These are phyloP conservation scores for Habropoda laboriosa DNA, from an alignment of 1,140 invertebrate species.

Conservation along the genomic window DNA sequence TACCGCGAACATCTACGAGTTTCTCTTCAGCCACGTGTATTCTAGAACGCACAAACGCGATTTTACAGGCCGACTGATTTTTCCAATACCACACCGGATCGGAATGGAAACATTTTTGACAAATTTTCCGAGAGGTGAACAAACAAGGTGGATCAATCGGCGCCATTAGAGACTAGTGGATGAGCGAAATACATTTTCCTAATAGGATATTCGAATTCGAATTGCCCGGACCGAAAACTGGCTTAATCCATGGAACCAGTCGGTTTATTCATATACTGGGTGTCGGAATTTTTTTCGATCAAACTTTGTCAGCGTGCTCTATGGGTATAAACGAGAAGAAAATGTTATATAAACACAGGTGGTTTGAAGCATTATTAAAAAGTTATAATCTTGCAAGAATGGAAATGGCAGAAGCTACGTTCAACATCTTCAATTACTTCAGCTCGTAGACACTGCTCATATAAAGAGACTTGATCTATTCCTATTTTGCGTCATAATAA, in stretches of 20 bases:
- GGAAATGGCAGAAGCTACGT: no score
- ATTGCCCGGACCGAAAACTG: constrained; percentile 16
- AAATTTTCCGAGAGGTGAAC: not conserved
- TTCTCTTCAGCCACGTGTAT: not conserved
- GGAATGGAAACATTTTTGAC: constrained; percentile 2
- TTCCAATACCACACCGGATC: not conserved
- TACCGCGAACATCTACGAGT: not conserved
- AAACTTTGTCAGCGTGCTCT: no score
- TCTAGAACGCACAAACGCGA: not conserved
- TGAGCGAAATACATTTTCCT: constrained; percentile 19
- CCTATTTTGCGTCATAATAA: no score
- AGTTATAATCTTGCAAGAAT: no score
- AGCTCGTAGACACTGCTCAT: no score
- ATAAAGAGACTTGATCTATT: no score
- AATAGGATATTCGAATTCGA: constrained; percentile 10
- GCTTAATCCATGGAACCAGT: not conserved
- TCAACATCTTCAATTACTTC: no score
- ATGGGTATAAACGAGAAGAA: no score
- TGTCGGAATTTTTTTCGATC: no score
- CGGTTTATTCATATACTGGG: not conserved
- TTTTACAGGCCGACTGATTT: not conserved
- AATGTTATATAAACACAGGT: no score
- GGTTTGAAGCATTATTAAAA: no score
- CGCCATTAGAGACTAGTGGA: constrained; percentile 16
- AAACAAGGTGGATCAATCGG: not conserved